Evolutionary conservation across 2,888 invertebrate genomes (phyloP), one percentile per base, ranked within the genome.

Genomic region (Danaus chrysippus): DNA sequence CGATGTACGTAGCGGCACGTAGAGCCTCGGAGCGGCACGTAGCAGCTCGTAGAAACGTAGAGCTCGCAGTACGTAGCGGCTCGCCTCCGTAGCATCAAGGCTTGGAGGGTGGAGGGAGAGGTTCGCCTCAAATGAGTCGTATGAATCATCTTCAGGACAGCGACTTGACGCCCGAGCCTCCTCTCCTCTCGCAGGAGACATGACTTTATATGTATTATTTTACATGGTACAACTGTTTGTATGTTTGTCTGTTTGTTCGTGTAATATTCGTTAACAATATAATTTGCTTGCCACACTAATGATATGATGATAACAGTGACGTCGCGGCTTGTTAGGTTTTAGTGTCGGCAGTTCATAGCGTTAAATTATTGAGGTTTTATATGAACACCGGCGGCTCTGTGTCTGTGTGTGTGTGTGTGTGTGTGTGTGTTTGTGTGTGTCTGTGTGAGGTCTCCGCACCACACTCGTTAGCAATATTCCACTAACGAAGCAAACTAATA

Each of bases 401-500:
- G 3, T 34, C 23, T 8, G 23, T 77, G 76, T 79, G 76, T 67
- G 67, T 5, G 0, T 34, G 6, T 34, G 23, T 34, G 69, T 41
- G 63, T 65, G 77, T 73, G 68, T 73, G 81, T 79, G 81, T 82
- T 81, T n/a, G n/a, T n/a, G n/a, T n/a, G n/a, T n/a, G n/a, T n/a
- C 82, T 87, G 86, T 88, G 87, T 88, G 86, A 84, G 83, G 82
- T 82, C 85, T 87, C 85, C 74, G 79, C 78, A 83, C 77, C 84
- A 86, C 86, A 86, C 85, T 89, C 89, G 88, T 90, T 88, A 88
- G 87, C 88, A 85, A 88, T 90, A 88, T 89, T 87, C 87, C 84
- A 78, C 87, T 90, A 90, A 89, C 90, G 89, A 90, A 90, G 87
- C 86, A 82, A 87, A 87, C 87, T 89, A 88, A 89, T 88, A 87